Percentiles rank a stretch among this genome's conserved stretches.
phyloP scores from a whole-genome alignment of 2,113 vertebrate species.

The Actinemys pallida region DNA sequence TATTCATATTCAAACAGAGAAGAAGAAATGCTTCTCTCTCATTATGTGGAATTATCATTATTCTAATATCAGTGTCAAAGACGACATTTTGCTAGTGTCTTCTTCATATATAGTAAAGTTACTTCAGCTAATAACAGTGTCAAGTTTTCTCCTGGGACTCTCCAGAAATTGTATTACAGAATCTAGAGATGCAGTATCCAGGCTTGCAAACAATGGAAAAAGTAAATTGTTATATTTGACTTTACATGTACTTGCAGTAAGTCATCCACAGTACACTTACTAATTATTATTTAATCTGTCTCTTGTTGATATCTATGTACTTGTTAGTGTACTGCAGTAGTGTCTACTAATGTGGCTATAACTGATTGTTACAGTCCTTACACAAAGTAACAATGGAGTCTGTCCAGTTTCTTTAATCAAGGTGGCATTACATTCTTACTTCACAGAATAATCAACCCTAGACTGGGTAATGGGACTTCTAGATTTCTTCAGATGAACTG shows the following conservation, averaged over 20 bases:
- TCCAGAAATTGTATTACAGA: conserved; percentile 39
- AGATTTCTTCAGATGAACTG: not conserved
- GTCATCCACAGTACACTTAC: conserved; percentile 46
- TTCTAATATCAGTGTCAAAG: conserved; percentile 59
- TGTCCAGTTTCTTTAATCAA: not conserved
- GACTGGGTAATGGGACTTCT: not conserved
- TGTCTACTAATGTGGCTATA: conserved; percentile 46
- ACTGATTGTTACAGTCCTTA: conserved; percentile 22
- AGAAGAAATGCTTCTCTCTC: conserved; percentile 48
- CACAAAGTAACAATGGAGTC: not conserved
- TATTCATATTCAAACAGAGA: conserved; percentile 42
- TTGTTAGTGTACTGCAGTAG: conserved; percentile 45
- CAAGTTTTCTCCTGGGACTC: conserved; percentile 56
- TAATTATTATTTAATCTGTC: conserved; percentile 72
- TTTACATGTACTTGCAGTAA: conserved; percentile 49
- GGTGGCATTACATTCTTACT: not conserved
- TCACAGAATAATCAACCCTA: not conserved
- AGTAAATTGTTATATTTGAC: conserved; percentile 71
- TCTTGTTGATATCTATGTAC: conserved; percentile 49
- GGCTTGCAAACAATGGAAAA: conserved; percentile 56
- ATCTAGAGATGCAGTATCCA: conserved; percentile 45
- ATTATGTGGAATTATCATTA: conserved; percentile 60
- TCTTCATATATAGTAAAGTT: conserved; percentile 54
- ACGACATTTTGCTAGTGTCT: conserved; percentile 24
- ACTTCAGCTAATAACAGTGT: conserved; percentile 52